phyloP scores from a whole-genome alignment of 2,797 vertebrate genomes.

The Emys orbicularis region DNA sequence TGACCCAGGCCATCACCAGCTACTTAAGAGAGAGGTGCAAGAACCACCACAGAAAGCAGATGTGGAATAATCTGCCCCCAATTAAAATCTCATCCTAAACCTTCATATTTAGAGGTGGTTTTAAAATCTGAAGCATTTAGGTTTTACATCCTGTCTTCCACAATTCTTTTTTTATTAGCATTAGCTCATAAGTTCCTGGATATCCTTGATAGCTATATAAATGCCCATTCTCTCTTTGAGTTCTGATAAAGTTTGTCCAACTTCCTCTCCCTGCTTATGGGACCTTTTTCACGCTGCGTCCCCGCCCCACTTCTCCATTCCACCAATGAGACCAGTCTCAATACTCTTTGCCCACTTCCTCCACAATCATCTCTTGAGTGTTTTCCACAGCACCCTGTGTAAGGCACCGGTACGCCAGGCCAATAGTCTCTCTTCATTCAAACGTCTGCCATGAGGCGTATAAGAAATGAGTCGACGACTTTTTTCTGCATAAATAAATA shows the following conservation, averaged over 20 bases:
- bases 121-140: neutral
- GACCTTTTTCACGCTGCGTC: neutral
- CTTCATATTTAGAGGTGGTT: neutral
- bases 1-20: neutral
- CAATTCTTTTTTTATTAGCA: neutral
- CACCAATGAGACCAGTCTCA: neutral
- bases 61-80: neutral
- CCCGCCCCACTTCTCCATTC: neutral
- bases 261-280: neutral
- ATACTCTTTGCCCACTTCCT: neutral
- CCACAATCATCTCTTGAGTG: neutral
- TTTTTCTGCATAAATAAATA: neutral
- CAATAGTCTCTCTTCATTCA: neutral
- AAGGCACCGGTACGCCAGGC: too few relatives aligned
- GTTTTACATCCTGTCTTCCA: neutral
- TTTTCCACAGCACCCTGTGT: too few relatives aligned
- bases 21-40: neutral
- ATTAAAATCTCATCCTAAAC: neutral
- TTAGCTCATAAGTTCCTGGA: neutral
- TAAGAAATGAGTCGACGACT: neutral
- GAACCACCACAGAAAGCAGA: neutral
- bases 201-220: neutral
- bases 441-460: neutral
- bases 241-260: neutral
- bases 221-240: neutral